phyloP scores from a whole-genome alignment of 2,797 vertebrate genomes.

The Tokudaia muenninki region DNA sequence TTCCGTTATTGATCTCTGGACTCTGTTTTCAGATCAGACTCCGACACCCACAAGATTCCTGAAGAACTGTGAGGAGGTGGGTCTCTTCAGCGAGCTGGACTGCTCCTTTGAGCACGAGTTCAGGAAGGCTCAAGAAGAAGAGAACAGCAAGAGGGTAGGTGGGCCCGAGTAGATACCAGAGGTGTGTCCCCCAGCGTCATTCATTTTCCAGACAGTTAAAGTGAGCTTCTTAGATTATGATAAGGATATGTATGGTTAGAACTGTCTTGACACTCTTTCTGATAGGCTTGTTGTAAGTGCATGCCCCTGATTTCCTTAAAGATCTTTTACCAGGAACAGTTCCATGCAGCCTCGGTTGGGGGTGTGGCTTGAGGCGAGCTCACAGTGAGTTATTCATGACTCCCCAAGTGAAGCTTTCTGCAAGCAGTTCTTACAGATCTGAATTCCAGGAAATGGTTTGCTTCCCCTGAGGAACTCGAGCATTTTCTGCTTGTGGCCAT shows the following conservation, averaged over 20 bases:
- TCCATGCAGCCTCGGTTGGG: not conserved
- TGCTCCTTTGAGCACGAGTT: constrained; percentile 99
- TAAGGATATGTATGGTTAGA: not conserved
- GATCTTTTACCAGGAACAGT: not conserved
- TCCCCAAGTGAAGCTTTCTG: constrained; percentile 8
- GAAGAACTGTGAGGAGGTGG: constrained; percentile 99
- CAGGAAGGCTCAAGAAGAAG: constrained; percentile 98
- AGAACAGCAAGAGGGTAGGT: constrained; percentile 97
- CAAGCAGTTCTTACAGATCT: constrained; percentile 66
- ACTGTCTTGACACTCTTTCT: not conserved
- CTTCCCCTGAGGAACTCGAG: constrained; percentile 73
- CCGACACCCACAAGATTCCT: constrained; percentile 98
- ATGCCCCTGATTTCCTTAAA: constrained; percentile 25
- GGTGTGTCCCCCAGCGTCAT: not conserved
- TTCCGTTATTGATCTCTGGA: constrained; percentile 21
- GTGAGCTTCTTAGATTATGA: constrained; percentile 1
- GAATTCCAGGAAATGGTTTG: constrained; percentile 81
- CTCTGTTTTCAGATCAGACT: constrained; percentile 94
- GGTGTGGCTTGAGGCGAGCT: constrained; percentile 9
- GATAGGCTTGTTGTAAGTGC: not conserved
- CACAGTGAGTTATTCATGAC: not conserved
- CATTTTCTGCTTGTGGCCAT: constrained; percentile 58
- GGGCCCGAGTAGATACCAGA: not conserved
- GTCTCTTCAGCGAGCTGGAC: constrained; percentile 97
- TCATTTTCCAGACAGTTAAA: not conserved